phyloP scores from a whole-genome alignment of 2,113 vertebrate species.

The Neogobius melanostomus region DNA sequence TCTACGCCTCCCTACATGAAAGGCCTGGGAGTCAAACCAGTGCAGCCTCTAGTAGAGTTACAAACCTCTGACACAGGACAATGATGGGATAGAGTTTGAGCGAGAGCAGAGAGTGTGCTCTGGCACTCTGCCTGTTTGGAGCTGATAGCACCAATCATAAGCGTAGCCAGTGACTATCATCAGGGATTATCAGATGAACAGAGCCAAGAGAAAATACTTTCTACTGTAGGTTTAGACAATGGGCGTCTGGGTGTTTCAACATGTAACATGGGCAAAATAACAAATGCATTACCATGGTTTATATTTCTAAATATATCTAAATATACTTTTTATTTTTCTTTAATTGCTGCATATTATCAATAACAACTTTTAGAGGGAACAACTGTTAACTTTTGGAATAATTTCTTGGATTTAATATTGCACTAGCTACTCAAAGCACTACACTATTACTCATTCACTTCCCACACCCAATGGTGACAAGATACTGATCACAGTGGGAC shows the following conservation, averaged over 20 bases:
- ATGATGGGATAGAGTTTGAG: conserved; percentile 40
- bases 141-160: conserved; percentile 44
- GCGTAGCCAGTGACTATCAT: conserved; percentile 55
- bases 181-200: conserved; percentile 67
- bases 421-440: too few relatives aligned
- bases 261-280: background rate
- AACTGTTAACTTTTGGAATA: too few relatives aligned
- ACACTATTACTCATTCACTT: too few relatives aligned
- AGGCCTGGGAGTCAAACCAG: background rate
- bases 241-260: conserved; percentile 26
- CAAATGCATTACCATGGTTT: background rate
- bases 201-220: conserved; percentile 52
- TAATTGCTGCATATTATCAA: too few relatives aligned
- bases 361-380: too few relatives aligned
- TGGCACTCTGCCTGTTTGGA: conserved; percentile 46
- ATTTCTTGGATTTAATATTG: too few relatives aligned
- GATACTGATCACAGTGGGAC: too few relatives aligned
- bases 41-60: conserved; percentile 8
- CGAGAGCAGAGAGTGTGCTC: conserved; percentile 24
- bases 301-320: too few relatives aligned
- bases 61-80: conserved; percentile 21
- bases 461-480: too few relatives aligned
- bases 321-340: too few relatives aligned
- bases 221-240: conserved; percentile 43
- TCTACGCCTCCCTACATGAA: background rate